Evolutionary conservation across 2,797 vertebrate species (phyloP).

Genomic region (Parauchenoglanis ngamensis): DNA sequence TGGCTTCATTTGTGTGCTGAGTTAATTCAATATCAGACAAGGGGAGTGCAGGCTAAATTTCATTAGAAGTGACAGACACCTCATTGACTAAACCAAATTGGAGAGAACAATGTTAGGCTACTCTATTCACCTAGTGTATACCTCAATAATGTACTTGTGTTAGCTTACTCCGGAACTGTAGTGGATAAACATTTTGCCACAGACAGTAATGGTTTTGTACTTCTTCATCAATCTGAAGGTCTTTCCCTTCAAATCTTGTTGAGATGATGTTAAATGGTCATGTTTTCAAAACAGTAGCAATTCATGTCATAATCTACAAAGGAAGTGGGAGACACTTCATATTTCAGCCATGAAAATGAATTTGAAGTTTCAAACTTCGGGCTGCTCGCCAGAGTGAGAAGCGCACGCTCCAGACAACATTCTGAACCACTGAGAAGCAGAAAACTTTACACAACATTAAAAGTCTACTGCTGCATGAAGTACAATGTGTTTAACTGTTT

Average conservation of each 20-base stretch:
- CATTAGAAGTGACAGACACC: constrained; percentile 47
- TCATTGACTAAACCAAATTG: constrained; percentile 33
- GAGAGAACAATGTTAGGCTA: constrained; percentile 27
- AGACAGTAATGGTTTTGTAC: constrained; percentile 28
- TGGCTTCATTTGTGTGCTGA: constrained; percentile 35
- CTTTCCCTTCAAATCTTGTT: constrained; percentile 7
- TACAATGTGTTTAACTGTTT: neutral
- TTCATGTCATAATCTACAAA: constrained; percentile 15
- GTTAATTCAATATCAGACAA: constrained; percentile 46
- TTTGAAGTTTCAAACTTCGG: constrained; percentile 45
- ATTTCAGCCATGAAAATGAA: constrained; percentile 49
- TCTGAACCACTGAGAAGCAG: neutral
- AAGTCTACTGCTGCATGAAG: neutral
- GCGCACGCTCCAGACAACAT: neutral
- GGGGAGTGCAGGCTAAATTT: constrained; percentile 35
- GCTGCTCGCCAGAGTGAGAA: constrained; percentile 12
- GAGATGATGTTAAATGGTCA: constrained; percentile 27
- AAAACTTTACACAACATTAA: neutral
- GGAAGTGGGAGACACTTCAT: neutral
- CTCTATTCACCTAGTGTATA: neutral
- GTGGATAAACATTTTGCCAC: constrained; percentile 7
- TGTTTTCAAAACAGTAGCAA: constrained; percentile 51
- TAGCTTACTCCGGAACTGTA: neutral
- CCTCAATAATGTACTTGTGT: constrained; percentile 18
- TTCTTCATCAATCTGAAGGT: constrained; percentile 17